phyloP scores from a whole-genome alignment of 2,797 vertebrate genomes.

The Martes flavigula region DNA sequence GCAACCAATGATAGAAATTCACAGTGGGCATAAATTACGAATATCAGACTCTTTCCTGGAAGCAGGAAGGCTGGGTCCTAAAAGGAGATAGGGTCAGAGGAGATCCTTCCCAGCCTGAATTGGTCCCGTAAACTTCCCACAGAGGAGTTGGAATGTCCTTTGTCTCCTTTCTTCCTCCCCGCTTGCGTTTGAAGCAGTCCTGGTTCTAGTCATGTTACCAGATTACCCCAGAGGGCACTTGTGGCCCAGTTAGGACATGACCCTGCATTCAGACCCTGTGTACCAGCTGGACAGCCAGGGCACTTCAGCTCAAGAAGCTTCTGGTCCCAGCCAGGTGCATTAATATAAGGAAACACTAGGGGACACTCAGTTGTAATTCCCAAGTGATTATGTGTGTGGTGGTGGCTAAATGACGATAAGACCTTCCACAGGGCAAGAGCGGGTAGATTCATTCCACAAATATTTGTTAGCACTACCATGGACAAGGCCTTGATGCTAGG shows the following conservation, averaged over 20 bases:
- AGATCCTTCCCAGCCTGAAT: neutral
- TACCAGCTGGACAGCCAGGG: neutral
- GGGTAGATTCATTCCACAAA: neutral
- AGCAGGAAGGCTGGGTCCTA: too few species aligned
- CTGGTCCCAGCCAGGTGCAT: neutral
- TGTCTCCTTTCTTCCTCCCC: neutral
- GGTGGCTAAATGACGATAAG: neutral
- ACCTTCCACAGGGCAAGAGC: neutral
- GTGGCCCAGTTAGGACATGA: fast-evolving
- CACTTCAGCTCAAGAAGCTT: neutral
- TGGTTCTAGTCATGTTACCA: neutral
- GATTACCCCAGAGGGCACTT: neutral
- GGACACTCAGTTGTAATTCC: neutral
- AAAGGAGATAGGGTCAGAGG: neutral
- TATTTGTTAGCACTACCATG: neutral
- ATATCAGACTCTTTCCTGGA: neutral
- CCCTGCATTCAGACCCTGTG: neutral
- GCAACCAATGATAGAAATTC: neutral
- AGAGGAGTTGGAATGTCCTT: neutral
- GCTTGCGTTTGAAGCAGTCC: neutral
- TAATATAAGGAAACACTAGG: neutral
- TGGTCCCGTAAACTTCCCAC: neutral
- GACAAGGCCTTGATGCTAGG: too few species aligned
- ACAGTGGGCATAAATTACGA: fast-evolving
- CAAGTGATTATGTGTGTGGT: neutral